These are phyloP conservation scores for Tromatobia lineatoria DNA, from an alignment of 2,888 invertebrate species.

Conservation along the genomic window DNA sequence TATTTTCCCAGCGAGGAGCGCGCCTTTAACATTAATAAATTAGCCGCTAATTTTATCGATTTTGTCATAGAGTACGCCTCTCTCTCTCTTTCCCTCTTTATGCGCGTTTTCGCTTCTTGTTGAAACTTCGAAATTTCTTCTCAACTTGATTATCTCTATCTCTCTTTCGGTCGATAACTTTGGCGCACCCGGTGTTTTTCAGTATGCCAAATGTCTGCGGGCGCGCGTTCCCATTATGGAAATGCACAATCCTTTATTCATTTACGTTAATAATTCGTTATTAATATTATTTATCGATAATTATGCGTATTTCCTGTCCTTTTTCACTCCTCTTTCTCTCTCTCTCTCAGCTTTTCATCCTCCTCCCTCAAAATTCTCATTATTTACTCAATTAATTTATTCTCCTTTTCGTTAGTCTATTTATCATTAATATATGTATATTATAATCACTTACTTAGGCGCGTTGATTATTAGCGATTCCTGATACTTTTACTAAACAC, in stretches of 20 bases:
- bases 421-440: conserved; percentile 55
- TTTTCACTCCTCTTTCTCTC: conserved; percentile 23
- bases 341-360: neutral
- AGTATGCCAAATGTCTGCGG: conserved; percentile 2
- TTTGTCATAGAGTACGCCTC: conserved; percentile 23
- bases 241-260: conserved; percentile 56
- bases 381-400: conserved; percentile 44
- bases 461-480: conserved; percentile 76
- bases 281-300: conserved; percentile 69
- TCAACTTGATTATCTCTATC: conserved; percentile 35
- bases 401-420: conserved; percentile 37
- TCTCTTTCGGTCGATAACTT: conserved; percentile 20
- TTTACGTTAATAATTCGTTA: conserved; percentile 72
- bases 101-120: conserved; percentile 18
- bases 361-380: conserved; percentile 4
- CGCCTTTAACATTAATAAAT: conserved; percentile 70
- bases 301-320: conserved; percentile 70
- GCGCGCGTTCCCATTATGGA: conserved; percentile 7
- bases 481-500: conserved; percentile 42
- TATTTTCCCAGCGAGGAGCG: conserved; percentile 64
- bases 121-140: conserved; percentile 44
- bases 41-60: conserved; percentile 69
- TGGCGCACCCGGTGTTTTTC: conserved; percentile 26
- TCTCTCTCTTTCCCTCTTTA: conserved; percentile 17
- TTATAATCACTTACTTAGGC: conserved; percentile 79